phyloP scores from a whole-genome alignment of 1,140 invertebrate species.

The Aradophagus sp. region DNA sequence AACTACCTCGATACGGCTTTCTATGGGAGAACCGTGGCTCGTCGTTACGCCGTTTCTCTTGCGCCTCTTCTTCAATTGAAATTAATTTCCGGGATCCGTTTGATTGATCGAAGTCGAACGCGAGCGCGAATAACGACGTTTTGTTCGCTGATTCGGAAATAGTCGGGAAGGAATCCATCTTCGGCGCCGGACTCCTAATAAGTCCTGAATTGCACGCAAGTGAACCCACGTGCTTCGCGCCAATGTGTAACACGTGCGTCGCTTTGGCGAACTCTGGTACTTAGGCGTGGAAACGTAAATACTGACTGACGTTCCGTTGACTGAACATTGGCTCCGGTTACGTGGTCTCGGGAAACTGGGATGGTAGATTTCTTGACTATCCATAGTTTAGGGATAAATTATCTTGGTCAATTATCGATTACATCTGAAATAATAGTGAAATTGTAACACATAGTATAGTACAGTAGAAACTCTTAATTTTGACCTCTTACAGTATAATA shows the following conservation, averaged over 20 bases:
- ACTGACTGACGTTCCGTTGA: conserved; percentile 9
- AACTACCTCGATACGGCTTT: conserved; percentile 39
- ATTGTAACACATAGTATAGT: no score
- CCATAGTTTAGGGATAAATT: no score
- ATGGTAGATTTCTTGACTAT: conserved; percentile 34
- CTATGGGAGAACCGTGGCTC: conserved; percentile 24
- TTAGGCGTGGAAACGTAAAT: conserved; percentile 32
- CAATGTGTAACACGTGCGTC: conserved; percentile 36
- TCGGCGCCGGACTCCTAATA: background rate
- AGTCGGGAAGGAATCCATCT: no score
- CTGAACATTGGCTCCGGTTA: conserved; percentile 27
- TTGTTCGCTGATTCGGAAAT: no score
- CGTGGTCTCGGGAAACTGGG: background rate
- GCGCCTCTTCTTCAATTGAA: background rate
- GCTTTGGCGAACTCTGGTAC: conserved; percentile 34
- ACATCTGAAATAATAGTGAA: no score
- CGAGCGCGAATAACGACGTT: background rate
- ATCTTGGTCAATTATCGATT: no score
- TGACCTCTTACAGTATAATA: no score
- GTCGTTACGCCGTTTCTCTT: background rate
- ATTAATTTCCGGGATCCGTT: conserved; percentile 1
- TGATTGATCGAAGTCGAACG: conserved; percentile 1
- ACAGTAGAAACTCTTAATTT: no score
- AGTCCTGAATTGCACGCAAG: conserved; percentile 17
- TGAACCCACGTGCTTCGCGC: conserved; percentile 14